These are phyloP conservation scores for Artibeus lituratus DNA, from an alignment of 2,797 vertebrate genomes.

Conservation along the genomic window DNA sequence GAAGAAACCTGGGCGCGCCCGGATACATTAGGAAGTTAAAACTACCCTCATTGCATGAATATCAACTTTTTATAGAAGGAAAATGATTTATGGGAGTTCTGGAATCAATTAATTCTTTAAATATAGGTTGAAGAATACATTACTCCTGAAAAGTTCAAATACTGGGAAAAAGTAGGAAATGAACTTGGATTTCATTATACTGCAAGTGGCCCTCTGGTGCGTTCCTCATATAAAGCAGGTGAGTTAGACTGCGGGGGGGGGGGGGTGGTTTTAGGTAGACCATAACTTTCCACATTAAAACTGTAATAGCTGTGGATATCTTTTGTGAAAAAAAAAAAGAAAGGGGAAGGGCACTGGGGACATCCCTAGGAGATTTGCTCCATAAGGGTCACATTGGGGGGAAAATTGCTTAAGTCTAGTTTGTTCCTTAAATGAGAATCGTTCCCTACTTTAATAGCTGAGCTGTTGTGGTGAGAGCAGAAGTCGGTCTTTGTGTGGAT, in stretches of 20 bases:
- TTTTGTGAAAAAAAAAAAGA: background rate
- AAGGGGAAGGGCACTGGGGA: background rate
- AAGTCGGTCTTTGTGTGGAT: background rate
- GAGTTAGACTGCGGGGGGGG: conserved; percentile 34
- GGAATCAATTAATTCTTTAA: conserved; percentile 51
- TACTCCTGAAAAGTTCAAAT: conserved; percentile 94
- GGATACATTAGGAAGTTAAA: background rate
- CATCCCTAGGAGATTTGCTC: background rate
- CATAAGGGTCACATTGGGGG: background rate
- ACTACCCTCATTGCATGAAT: background rate
- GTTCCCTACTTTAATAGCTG: background rate
- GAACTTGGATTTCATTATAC: conserved; percentile 96
- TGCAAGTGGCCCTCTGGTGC: conserved; percentile 95
- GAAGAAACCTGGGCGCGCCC: background rate
- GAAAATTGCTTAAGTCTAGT: background rate
- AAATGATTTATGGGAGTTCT: background rate
- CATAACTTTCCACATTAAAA: background rate
- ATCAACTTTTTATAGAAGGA: background rate
- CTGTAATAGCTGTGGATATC: background rate
- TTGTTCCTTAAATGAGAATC: background rate
- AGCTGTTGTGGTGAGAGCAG: background rate
- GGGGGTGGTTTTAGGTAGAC: background rate
- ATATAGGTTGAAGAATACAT: conserved; percentile 95
- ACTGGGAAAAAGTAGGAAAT: conserved; percentile 95
- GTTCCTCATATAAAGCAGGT: conserved; percentile 99